Evolutionary conservation across 2,888 invertebrate species (phyloP), one percentile per base, ranked within the genome.

Genomic region (Smittia sp.): DNA sequence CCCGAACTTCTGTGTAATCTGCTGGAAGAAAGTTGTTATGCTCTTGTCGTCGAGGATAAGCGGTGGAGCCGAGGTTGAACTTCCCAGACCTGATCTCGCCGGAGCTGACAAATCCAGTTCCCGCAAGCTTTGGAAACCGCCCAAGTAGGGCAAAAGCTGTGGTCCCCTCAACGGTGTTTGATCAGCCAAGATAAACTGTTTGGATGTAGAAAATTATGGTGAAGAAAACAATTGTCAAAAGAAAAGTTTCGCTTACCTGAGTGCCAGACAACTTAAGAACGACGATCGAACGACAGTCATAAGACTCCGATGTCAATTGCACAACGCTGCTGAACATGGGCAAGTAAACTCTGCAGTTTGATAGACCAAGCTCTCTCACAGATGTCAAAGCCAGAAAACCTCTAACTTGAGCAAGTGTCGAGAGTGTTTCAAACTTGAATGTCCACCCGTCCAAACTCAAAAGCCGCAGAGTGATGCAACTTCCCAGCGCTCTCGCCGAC

Each of bases 401-500:
- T 73, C 84, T 80, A 77, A 85, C 80, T 58, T 83, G 83, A 22
- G 84, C 81, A 73, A 85, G 77, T 24, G 84, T 84, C 63, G 78
- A 76, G 73, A 76, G 46, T 74, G 78, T 78, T 78, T 86, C 86
- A 76, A 86, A 82, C 77, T 85, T 81, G 76, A 86, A 85, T 58
- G 84, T 85, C 86, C 86, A 86, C 75, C 85, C 85, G 76, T 85
- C 85, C 75, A 86, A 80, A 76, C 84, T 84, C 67, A 86, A 81
- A 20, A 85, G 79, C 52, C 84, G 79, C 1, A 86, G 80, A 2
- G 84, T 84, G 11, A 84, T 83, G 66, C 83, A 83, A 77, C 82
- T 83, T 11, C 78, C 78, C 58, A 79, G 74, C 3, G 79, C 77
- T 75, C 79, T 76, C 1, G 79, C 78, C 39, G 78, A 77, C 78